Evolutionary conservation across 2,113 vertebrate genomes (phyloP), one percentile per base, ranked within the genome.

Genomic region (Synchiropus splendidus): DNA sequence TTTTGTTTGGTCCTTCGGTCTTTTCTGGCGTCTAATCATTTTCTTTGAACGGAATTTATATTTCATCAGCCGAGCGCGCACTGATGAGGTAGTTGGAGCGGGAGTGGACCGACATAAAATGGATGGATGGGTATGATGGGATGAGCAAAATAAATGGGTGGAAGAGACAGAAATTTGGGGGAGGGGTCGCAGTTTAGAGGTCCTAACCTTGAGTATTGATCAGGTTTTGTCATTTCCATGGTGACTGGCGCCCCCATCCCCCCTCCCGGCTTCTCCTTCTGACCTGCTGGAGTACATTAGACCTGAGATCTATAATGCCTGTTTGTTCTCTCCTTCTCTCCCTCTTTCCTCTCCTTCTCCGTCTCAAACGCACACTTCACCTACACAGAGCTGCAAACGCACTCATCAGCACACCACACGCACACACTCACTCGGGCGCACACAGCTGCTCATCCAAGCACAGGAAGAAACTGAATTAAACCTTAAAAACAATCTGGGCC

Each of bases 391-490:
- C 62, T 66, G 57, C 62, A 70, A 63, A 67, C 39, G 67, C 64
- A 71, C 67, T 61, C 59, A 53, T 51, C 45, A 45, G 34, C 16
- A 49, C 54, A 54, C 38, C 37, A 21, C 43, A 45, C 50, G 36
- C 41, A 16, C 32, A 38, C 44, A 34, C 43, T 17, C 38, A 41
- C 35, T 37, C 48, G 44, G 27, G 40, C 31, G 63, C 82, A 83
- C 80, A 86, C 80, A 87, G 84, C 90, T 94, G 92, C 90, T 92
- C 94, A 94, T 90, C 90, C 89, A 94, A 94, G 92, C 92, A 94
- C 90, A 94, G 93, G 92, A 98, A 96, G 90, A 94, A 96, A 95
- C 92, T 92, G 91, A 96, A 96, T 96, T 95, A 97, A 96, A 94
- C 90, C 91, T 93, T 94, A 95, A 93, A 95, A 97, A 97, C 94